These are phyloP conservation scores for Bos taurus DNA, from an alignment of 2,113 vertebrate species.

Conservation along the genomic window ARS-UCD2.0 NC_037333.1:93255001-93255500, in stretches of 20 bases:
- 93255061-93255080: neutral
- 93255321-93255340: conserved; percentile 47
- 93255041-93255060: neutral
- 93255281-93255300: conserved; percentile 63
- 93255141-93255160: conserved; percentile 31
- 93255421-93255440: neutral
- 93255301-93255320: conserved; percentile 52
- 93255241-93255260: conserved; percentile 37
- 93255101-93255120: neutral
- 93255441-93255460: neutral
- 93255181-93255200: neutral
- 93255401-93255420: neutral
- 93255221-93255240: conserved; percentile 36
- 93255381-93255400: conserved; percentile 41
- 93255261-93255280: conserved; percentile 54
- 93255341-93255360: conserved; percentile 38
- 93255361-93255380: conserved; percentile 3
- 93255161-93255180: conserved; percentile 32
- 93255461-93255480: neutral
- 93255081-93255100: neutral
- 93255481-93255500: neutral
- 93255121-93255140: neutral
- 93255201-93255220: conserved; percentile 32
- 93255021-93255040: neutral
- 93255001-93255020: neutral